Base-by-base conservation (phyloP, 2,888 invertebrate species). In the Tinea semifulvella region DNA sequence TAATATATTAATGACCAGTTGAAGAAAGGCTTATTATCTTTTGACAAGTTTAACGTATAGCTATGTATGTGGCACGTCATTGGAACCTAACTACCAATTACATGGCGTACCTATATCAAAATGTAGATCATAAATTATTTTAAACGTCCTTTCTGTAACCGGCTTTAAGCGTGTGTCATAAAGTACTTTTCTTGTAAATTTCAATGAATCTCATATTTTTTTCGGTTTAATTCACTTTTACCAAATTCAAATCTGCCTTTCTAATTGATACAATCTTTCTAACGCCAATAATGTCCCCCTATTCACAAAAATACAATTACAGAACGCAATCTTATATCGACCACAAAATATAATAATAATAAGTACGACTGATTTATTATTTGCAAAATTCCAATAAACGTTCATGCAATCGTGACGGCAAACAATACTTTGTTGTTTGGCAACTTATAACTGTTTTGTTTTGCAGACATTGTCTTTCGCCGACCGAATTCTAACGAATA, bases 391-490 rank as follows among this genome's bases (percentile, higher is more conserved):
- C 31, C 31, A 31, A 31, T 31, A n/a, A 31, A 31, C 7, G n/a
- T 18, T 22, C 11, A 13, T 11, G 13, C 4, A n/a, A 22, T 40
- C 40, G 40, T 40, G 40, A 20, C 20, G 22, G 10, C 18, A 40
- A 43, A 49, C 49, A 50, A 49, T 46, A 47, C 43, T 38, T 45
- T 38, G 28, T 45, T 27, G 28, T 45, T 27, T 43, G 26, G 44
- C 18, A 38, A 38, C 38, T 18, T 7, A 22, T 22, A 40, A 22
- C 26, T 22, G 44, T 42, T 35, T 39, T 22, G 25, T 40, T 42
- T 26, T n/a, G 17, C 11, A 46, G 31, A 16, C 38, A 49, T 48
- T 49, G 49, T 49, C 46, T 46, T 45, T 43, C 44, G n/a, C 31
- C n/a, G n/a, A 27, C 5, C n/a, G 46, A 26, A 22, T 20, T 17